Evolutionary conservation across 1,140 invertebrate species (phyloP).

Genomic region (Arctopsyche grandis): DNA sequence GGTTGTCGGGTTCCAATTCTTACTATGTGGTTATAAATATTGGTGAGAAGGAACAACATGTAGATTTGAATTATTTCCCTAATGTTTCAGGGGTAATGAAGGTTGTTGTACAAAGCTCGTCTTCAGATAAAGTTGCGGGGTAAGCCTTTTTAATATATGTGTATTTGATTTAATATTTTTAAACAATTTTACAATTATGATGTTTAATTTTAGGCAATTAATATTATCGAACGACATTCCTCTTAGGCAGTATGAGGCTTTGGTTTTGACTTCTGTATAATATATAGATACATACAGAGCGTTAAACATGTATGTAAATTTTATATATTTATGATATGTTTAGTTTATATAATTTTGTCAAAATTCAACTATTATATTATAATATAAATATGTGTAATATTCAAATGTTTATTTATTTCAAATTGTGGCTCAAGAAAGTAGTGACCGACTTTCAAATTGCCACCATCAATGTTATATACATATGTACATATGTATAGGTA

Average conservation of each 20-base stretch:
- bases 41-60: conserved; percentile 55
- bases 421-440: too few species aligned
- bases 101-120: conserved; percentile 61
- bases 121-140: conserved; percentile 61
- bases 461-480: too few species aligned
- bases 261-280: neutral
- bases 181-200: neutral
- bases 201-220: conserved; percentile 1
- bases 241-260: conserved; percentile 13
- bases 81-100: conserved; percentile 59
- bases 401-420: too few species aligned
- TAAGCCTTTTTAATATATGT: conserved; percentile 58
- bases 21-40: conserved; percentile 68
- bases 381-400: too few species aligned
- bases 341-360: too few species aligned
- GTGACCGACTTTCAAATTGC: too few species aligned
- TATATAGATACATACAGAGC: too few species aligned
- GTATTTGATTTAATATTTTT: neutral
- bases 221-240: neutral
- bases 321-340: too few species aligned
- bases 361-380: too few species aligned
- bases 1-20: conserved; percentile 59
- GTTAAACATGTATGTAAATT: too few species aligned
- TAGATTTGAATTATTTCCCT: conserved; percentile 60
- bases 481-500: neutral